phyloP scores from a whole-genome alignment of 2,888 invertebrate genomes.

The Rhyacophila evoluta region DNA sequence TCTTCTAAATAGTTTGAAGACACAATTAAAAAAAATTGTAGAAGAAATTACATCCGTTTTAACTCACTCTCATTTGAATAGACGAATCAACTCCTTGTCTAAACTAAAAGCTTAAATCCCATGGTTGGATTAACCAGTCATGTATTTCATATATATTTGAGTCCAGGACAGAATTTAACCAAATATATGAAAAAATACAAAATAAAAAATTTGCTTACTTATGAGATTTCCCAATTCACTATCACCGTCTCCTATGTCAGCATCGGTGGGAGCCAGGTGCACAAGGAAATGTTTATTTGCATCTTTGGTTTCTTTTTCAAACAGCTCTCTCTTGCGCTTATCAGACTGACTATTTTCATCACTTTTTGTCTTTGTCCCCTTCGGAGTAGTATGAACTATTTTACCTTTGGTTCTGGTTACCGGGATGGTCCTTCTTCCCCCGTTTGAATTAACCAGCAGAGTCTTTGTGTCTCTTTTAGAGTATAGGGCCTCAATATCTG shows the following conservation, averaged over 20 bases:
- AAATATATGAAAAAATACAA: no score
- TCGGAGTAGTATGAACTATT: not conserved
- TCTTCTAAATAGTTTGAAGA: no score
- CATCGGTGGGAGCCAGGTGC: not conserved
- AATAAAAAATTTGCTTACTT: not conserved
- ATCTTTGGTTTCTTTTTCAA: not conserved
- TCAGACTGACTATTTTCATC: not conserved
- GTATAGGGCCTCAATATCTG: not conserved
- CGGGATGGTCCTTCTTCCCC: not conserved
- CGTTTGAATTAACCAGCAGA: not conserved
- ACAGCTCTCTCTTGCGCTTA: not conserved
- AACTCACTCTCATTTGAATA: no score
- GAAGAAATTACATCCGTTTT: no score
- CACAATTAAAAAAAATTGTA: no score
- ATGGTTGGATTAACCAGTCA: no score
- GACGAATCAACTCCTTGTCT: no score
- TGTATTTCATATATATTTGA: no score
- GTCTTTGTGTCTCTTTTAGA: not conserved
- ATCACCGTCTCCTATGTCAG: not conserved
- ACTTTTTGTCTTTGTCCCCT: not conserved
- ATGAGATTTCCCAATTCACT: constrained; percentile 28
- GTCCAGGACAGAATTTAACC: no score
- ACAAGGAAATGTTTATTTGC: constrained; percentile 16
- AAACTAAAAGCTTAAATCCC: no score
- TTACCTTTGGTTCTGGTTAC: not conserved